A percentile compares a stretch with the other conserved stretches of the same genome.
Conservation (phyloP, 2,888 invertebrate species). For the Ypsolopha scabrella region DNA sequence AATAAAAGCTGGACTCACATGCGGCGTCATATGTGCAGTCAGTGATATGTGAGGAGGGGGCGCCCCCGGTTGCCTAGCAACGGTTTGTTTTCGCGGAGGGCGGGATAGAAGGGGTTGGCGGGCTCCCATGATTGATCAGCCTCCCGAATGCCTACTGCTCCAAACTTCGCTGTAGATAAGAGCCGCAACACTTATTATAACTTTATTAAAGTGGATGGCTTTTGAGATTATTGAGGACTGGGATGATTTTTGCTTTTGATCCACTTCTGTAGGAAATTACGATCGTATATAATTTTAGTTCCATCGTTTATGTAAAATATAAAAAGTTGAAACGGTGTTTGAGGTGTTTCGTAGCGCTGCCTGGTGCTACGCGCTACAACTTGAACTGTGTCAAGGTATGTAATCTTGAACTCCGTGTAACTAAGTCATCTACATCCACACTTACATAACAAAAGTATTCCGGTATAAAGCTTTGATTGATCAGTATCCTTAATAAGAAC, state of each 20-base stretch:
- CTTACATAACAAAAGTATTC: no score
- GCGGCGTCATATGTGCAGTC: constrained; percentile 4
- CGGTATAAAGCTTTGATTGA: no score
- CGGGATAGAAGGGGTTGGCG: constrained; percentile 64
- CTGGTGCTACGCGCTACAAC: no score
- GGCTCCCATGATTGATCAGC: constrained; percentile 64
- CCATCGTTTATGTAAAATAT: background rate
- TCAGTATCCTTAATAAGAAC: no score
- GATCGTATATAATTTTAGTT: background rate
- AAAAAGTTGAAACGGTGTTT: background rate
- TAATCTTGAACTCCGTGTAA: no score
- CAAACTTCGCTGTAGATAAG: constrained; percentile 29
- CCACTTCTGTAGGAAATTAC: background rate
- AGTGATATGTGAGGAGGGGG: constrained; percentile 15
- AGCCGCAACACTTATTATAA: constrained; percentile 5
- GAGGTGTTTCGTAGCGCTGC: no score
- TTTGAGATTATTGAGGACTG: background rate
- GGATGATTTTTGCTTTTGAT: background rate
- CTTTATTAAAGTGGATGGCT: constrained; percentile 3
- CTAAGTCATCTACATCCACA: no score
- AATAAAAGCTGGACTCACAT: background rate
- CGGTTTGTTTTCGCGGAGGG: constrained; percentile 67
- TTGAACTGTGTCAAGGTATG: no score
- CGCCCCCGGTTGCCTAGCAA: constrained; percentile 52
- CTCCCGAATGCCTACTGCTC: constrained; percentile 60